Evolutionary conservation across 2,888 invertebrate species (phyloP), one percentile per base, ranked within the genome.

Genomic region (Tupiocoris notatus): DNA sequence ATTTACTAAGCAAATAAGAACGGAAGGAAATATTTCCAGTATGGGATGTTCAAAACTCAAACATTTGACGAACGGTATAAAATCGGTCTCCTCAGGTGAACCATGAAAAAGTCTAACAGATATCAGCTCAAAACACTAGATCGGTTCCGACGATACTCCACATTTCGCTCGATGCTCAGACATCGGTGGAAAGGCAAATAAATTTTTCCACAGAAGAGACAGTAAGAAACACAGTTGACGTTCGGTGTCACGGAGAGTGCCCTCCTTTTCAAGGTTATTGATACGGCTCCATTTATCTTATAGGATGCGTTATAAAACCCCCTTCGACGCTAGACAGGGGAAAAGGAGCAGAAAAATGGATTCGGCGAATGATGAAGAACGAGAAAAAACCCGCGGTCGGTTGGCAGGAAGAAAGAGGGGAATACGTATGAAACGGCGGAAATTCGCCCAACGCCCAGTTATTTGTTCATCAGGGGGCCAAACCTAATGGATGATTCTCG

Each of bases 271-370:
- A 54, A 39, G 39, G 17, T 65, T 65, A 24, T 20, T 24, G 20
- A 65, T 65, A 65, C 21, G 20, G 18, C 9, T 39, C 17, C 65
- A 65, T 65, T 65, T 65, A 65, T 65, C 65, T 65, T 65, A 18
- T 54, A n/a, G n/a, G 25, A 39, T 65, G 20, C 25, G 65, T 65
- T 54, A 65, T 24, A 20, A 39, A 65, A 65, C 39, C 39, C 16
- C 12, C 39, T 20, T 16, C 17, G 20, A 22, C 7, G 6, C 23
- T 23, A 7, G 17, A 17, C 39, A 18, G 65, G 7, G 65, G 54
- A 1, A 20, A 9, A 12, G 20, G 25, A 65, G 25, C 17, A 65
- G 54, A 65, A 39, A 65, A n/a, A 65, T 65, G 65, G 65, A 62
- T 1, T 65, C 18, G 7, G 21, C 54, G 54, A 65, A 65, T 65